These are phyloP conservation scores for Tachysurus fulvidraco DNA, from an alignment of 2,113 vertebrate species.

Conservation along the genomic window DNA sequence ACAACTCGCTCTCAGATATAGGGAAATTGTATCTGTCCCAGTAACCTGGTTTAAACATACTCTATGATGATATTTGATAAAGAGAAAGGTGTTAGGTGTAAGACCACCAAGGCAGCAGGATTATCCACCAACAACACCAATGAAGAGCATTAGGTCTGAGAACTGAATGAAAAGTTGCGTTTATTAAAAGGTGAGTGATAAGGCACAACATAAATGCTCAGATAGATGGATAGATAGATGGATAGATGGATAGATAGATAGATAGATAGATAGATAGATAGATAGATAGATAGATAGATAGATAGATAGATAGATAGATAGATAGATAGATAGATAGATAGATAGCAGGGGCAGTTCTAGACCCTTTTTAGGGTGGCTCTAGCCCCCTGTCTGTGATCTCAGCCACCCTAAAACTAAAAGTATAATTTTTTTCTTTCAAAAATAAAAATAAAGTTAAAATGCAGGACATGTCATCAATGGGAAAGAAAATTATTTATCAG, in stretches of 20 bases:
- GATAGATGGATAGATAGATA: background rate
- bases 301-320: background rate
- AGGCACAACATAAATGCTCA: background rate
- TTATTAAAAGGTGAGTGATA: conserved; percentile 29
- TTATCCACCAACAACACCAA: conserved; percentile 4
- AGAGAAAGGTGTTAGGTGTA: background rate
- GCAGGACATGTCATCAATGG: too few species aligned
- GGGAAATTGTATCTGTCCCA: background rate
- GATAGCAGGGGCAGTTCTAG: too few species aligned
- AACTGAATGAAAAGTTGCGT: background rate
- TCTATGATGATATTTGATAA: background rate
- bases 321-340: background rate
- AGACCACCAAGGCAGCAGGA: conserved; percentile 4
- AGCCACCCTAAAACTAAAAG: too few species aligned
- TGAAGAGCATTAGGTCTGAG: conserved; percentile 21
- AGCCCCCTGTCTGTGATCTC: too few species aligned
- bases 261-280: too few species aligned
- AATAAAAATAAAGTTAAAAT: too few species aligned
- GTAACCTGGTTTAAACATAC: background rate
- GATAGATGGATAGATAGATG: background rate
- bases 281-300: background rate
- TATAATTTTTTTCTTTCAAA: too few species aligned
- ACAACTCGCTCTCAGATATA: background rate
- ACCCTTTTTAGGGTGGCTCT: too few species aligned
- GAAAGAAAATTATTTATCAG: too few species aligned